Conservation (phyloP, 2,797 vertebrate genomes). For the Hirundo rustica region DNA sequence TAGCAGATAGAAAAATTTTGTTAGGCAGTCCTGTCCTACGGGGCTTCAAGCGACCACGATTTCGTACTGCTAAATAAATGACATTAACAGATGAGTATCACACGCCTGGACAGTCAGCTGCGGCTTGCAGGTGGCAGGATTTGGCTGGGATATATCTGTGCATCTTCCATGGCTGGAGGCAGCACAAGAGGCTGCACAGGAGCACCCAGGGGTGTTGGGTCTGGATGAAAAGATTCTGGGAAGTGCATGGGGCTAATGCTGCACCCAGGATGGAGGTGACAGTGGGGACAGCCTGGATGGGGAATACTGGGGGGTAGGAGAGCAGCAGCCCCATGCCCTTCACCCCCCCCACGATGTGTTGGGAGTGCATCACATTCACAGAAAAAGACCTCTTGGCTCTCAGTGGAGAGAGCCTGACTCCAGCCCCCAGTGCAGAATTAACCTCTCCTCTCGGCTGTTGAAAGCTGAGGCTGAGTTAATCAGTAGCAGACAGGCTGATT, state of each 20-base stretch:
- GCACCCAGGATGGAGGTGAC: background rate
- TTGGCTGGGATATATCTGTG: background rate
- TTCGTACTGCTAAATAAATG: background rate
- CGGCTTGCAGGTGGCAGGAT: background rate
- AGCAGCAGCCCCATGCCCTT: background rate
- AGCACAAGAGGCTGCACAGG: background rate
- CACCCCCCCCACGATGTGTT: rapidly evolving
- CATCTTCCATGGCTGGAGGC: background rate
- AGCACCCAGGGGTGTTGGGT: too few relatives aligned
- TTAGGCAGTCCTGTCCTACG: background rate
- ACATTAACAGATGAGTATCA: background rate
- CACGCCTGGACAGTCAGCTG: background rate
- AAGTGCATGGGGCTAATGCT: background rate
- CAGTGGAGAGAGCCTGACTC: background rate
- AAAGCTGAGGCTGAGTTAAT: background rate
- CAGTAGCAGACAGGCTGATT: background rate
- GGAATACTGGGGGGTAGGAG: rapidly evolving
- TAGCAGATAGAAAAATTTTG: background rate
- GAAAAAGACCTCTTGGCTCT: background rate
- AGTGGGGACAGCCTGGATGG: background rate
- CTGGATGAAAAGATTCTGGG: background rate
- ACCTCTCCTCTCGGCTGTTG: background rate
- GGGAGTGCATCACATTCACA: background rate
- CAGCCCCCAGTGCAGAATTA: background rate
- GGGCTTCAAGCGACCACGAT: background rate